Percentiles rank a stretch among this genome's conserved stretches.
phyloP scores from a whole-genome alignment of 2,888 invertebrate genomes.

The Drosophila lutescens region DNA sequence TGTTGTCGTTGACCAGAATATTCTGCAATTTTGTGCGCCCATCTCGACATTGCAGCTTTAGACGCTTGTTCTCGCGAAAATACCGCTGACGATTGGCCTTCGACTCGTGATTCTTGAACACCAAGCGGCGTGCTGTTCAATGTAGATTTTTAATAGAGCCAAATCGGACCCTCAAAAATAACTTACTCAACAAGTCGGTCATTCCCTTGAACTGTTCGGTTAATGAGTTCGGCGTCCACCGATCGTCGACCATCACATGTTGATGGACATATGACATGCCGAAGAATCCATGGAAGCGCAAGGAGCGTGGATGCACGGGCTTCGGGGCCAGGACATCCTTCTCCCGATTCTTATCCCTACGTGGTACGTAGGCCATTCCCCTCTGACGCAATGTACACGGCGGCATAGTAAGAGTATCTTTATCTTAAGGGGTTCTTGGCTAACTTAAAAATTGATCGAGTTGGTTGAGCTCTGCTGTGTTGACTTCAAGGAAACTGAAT shows the following conservation, averaged over 20 bases:
- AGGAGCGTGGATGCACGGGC: conserved; percentile 77
- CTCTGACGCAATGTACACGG: conserved; percentile 64
- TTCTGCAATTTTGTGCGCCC: conserved; percentile 79
- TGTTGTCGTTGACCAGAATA: conserved; percentile 71
- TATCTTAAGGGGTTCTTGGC: conserved; percentile 1
- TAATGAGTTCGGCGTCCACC: conserved; percentile 80
- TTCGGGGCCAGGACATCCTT: conserved; percentile 69
- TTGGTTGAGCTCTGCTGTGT: neutral
- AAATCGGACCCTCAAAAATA: neutral
- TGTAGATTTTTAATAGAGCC: neutral
- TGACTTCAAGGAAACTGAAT: neutral
- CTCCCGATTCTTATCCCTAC: conserved; percentile 38
- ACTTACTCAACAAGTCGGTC: conserved; percentile 80
- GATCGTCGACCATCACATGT: conserved; percentile 81
- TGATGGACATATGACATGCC: conserved; percentile 79
- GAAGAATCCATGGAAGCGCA: conserved; percentile 82
- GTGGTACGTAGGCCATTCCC: conserved; percentile 24
- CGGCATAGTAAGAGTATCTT: conserved; percentile 54
- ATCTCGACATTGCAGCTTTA: conserved; percentile 80
- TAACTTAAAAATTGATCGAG: neutral
- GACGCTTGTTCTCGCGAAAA: conserved; percentile 56
- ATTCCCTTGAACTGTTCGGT: conserved; percentile 81
- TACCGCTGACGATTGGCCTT: conserved; percentile 71
- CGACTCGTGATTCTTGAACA: conserved; percentile 73
- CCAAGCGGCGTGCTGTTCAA: conserved; percentile 68